phyloP scores from a whole-genome alignment of 35 echinoderm and acorn worm species.

The Amphiura filiformis region DNA sequence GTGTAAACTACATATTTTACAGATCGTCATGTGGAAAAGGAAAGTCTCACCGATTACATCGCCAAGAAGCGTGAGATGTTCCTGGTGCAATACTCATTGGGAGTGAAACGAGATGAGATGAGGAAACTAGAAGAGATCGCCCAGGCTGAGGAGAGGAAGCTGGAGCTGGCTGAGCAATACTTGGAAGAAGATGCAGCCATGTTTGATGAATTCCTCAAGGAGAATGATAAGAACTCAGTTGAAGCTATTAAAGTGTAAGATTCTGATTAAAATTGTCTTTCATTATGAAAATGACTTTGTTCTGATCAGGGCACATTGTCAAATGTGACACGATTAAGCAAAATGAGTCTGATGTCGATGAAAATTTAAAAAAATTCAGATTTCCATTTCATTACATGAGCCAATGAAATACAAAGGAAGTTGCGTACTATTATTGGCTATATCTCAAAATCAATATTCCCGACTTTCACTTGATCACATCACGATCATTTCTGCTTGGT shows the following conservation, averaged over 20 bases:
- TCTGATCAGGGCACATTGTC: no score
- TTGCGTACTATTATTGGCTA: no score
- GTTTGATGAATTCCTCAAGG: constrained; percentile 99
- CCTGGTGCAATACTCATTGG: constrained; percentile 95
- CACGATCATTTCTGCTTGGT: no score
- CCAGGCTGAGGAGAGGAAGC: constrained; percentile 93
- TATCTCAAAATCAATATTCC: no score
- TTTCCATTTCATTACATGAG: no score
- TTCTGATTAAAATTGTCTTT: neutral
- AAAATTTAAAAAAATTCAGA: no score
- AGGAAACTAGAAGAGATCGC: constrained; percentile 97
- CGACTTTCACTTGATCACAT: no score
- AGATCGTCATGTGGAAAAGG: constrained; percentile 98
- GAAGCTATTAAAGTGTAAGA: constrained; percentile 98
- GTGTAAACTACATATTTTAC: no score
- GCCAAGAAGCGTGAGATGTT: constrained; percentile 99
- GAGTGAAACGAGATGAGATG: constrained; percentile 98
- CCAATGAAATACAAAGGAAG: no score
- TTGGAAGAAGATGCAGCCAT: constrained; percentile 98
- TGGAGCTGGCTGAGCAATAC: constrained; percentile 93
- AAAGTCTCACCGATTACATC: constrained; percentile 98
- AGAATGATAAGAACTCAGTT: constrained; percentile 99
- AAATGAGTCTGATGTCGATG: no score
- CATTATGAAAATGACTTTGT: neutral
- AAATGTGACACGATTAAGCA: no score